Base-by-base conservation (phyloP, 2,888 invertebrate genomes). In the Fragum sueziense region DNA sequence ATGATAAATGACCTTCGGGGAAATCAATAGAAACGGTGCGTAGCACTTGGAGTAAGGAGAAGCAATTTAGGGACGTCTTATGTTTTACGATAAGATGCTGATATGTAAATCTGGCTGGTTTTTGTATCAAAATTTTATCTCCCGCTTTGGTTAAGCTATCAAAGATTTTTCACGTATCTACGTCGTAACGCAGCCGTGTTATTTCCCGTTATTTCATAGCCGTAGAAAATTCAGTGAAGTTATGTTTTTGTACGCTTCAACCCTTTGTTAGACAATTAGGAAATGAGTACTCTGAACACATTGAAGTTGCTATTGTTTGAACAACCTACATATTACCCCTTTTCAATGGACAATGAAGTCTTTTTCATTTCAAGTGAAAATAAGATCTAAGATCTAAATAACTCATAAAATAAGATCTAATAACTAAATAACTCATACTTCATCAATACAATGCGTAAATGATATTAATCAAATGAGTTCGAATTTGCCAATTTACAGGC, bases 91-190 rank as follows among this genome's bases (percentile, higher is more conserved):
- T 79, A 79, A 79, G 77, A 47, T 34, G 51, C 31, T 75, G 77
- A 74, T 72, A 77, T 72, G 72, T 81, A 59, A 70, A 71, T 74
- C 74, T 52, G 75, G 75, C 71, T 81, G 81, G 67, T 81, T 74
- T 81, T 74, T 77, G 71, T 70, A 77, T 81, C 74, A 77, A 71
- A 69, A 69, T 75, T 73, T 80, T 80, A 80, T 80, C 80, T 76
- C 33, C 33, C 65, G 57, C 70, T 80, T 73, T 80, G 80, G 73
- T 76, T 76, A 47, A 76, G 73, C 67, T 76, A 80, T 80, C 80
- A 80, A 73, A 80, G 80, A 80, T 41, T 65, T 65, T 65, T 25
- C 22, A 34, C 65, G 9, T 65, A 65, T 65, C 65, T 65, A 17
- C n/a, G 27, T 27, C n/a, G 65, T 27, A 41, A 27, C 41, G 20